Percentiles rank a stretch among this genome's conserved stretches.
phyloP scores from a whole-genome alignment of 2,113 vertebrate genomes.

The Herpailurus yagouaroundi region DNA sequence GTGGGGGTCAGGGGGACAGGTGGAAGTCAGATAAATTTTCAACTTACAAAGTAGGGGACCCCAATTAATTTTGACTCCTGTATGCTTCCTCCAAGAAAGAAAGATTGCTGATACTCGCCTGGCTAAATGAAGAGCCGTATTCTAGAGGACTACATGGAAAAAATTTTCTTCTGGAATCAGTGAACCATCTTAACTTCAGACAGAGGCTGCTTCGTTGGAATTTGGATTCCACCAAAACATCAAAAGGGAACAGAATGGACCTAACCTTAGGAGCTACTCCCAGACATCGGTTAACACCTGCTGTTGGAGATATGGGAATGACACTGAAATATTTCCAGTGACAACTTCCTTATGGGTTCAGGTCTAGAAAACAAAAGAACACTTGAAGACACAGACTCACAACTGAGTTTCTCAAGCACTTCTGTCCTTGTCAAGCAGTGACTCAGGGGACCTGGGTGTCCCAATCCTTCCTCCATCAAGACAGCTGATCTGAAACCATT shows the following conservation, averaged over 20 bases:
- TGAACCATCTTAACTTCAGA: not conserved
- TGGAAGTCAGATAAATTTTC: not conserved
- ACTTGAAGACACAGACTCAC: not conserved
- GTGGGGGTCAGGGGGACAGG: not conserved
- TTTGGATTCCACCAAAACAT: not conserved
- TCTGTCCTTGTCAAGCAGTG: not conserved
- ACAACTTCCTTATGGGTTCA: not conserved
- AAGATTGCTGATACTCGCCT: not conserved
- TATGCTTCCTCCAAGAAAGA: not conserved
- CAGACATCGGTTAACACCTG: not conserved
- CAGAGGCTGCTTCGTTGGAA: not conserved
- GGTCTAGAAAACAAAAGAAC: not conserved
- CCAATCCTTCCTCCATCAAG: not conserved
- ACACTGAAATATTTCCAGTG: not conserved
- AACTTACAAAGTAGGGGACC: not conserved
- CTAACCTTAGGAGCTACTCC: not conserved
- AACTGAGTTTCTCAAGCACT: not conserved
- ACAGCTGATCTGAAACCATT: fast-evolving
- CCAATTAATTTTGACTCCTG: not conserved
- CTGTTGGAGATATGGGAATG: not conserved
- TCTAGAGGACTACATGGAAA: not conserved
- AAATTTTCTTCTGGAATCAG: not conserved
- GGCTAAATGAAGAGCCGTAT: not conserved
- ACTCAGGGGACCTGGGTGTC: too few relatives aligned
- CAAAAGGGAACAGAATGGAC: not conserved